Conservation (phyloP, 37 sponge, comb jelly and placozoan species). For the Halichondria panicea region DNA sequence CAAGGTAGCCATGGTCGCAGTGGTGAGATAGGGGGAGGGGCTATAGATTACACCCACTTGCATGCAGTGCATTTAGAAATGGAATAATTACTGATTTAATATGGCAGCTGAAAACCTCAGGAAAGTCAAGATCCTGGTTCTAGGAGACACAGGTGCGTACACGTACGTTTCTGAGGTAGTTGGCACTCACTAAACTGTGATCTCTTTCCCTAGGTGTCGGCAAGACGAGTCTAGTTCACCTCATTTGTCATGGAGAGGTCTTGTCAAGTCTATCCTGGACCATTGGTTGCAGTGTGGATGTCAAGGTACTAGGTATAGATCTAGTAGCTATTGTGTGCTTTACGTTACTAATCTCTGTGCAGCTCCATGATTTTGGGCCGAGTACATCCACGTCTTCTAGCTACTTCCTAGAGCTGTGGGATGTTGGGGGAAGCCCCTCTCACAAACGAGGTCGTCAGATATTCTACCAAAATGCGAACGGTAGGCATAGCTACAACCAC, state of each 20-base stretch:
- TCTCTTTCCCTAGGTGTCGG: constrained; percentile 80
- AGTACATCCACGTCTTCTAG: constrained; percentile 26
- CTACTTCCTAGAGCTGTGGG: constrained; percentile 97
- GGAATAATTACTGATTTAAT: neutral
- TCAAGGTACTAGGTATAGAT: constrained; percentile 58
- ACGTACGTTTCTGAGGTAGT: neutral
- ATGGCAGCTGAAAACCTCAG: constrained; percentile 65
- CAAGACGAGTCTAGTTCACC: constrained; percentile 89
- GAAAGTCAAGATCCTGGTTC: constrained; percentile 86
- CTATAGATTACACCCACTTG: neutral
- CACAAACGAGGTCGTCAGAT: constrained; percentile 79
- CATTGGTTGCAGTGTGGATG: constrained; percentile 89
- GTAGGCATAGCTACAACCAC: constrained; percentile 27
- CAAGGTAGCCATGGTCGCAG: constrained; percentile 3
- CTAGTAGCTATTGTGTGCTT: neutral
- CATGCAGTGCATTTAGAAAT: neutral
- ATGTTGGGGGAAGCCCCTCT: constrained; percentile 84
- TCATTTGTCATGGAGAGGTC: constrained; percentile 73
- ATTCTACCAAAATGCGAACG: constrained; percentile 81
- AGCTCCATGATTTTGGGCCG: constrained; percentile 59
- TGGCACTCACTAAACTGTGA: too few relatives aligned
- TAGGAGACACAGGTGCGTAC: constrained; percentile 85
- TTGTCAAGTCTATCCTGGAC: constrained; percentile 73
- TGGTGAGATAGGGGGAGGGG: neutral
- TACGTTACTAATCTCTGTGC: neutral